Base-by-base conservation (phyloP, 2,888 invertebrate genomes). In the Drosophila silvestris region DNA sequence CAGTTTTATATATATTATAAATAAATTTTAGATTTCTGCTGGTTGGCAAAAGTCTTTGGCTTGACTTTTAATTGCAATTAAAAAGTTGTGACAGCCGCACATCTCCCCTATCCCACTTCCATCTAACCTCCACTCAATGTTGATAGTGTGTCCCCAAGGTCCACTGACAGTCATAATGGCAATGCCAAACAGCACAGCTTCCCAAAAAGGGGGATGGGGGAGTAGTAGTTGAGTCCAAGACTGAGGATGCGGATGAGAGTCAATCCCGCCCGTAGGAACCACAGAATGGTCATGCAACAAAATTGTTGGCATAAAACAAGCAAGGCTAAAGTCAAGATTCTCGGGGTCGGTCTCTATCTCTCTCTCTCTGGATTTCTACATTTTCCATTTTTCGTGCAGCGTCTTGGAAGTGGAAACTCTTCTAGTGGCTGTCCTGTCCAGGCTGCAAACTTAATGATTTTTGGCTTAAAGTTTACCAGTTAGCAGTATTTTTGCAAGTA, bases 391-490 rank as follows among this genome's bases (percentile, higher is more conserved):
- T 35, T 26, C 50, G 51, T 28, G 39, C 33, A 61, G 51, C n/a
- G 58, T 70, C 71, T 67, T 70, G 51, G 41, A 39, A 50, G 56
- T 56, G 65, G 69, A 79, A 77, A 79, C 76, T 72, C 65, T 63
- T 75, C 72, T 59, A 71, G 72, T 65, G 72, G 68, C 76, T 63
- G 65, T 58, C 66, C 79, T 61, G 65, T 52, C 68, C 83, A 77
- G 71, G 78, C 76, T 79, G 79, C 81, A 85, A 82, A 85, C 89
- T 88, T 89, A 87, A 88, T 88, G 89, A 88, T 88, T 88, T 88
- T 88, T 88, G 87, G 88, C 84, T 87, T 87, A 87, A 87, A 87
- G 87, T 87, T 89, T 89, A 85, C 85, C 85, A 85, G 85, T 85
- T 85, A 89, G 85, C 85, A 84, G 86, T 86, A 88, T 88, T 89